Conservation (phyloP, 2,113 vertebrate species). For the Sturnira hondurensis region DNA sequence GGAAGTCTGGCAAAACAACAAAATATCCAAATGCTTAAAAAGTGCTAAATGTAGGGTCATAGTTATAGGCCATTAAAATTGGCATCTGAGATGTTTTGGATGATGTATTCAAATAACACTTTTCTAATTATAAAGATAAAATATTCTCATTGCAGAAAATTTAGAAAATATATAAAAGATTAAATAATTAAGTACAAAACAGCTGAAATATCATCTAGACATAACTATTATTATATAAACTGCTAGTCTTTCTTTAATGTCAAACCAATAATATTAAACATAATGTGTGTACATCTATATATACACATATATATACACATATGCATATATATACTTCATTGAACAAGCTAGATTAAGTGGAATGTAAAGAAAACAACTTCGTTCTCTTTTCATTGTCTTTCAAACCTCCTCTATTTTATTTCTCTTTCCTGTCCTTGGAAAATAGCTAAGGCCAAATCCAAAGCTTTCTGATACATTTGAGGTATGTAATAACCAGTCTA, state of each 20-base stretch:
- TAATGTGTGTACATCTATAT: background rate
- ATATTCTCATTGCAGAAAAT: background rate
- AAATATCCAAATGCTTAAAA: background rate
- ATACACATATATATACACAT: background rate
- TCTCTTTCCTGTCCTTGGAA: background rate
- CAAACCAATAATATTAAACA: background rate
- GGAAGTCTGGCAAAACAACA: background rate
- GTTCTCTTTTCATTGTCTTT: background rate
- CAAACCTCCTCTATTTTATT: background rate
- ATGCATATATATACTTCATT: background rate
- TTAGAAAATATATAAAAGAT: background rate
- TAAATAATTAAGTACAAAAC: conserved; percentile 35
- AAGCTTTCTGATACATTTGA: background rate
- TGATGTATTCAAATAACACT: background rate
- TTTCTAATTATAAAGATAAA: background rate
- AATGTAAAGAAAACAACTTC: background rate
- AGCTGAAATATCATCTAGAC: background rate
- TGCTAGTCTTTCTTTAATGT: background rate
- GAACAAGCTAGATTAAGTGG: background rate
- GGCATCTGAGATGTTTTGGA: background rate
- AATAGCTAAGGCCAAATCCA: background rate
- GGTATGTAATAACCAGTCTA: background rate
- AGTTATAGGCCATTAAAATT: background rate
- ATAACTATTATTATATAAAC: background rate
- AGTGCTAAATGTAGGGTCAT: background rate